A percentile compares a stretch with the other conserved stretches of the same genome.
These are phyloP conservation scores for Phrynocephalus forsythii DNA, from an alignment of 2,797 vertebrate species.

Conservation along the genomic window DNA sequence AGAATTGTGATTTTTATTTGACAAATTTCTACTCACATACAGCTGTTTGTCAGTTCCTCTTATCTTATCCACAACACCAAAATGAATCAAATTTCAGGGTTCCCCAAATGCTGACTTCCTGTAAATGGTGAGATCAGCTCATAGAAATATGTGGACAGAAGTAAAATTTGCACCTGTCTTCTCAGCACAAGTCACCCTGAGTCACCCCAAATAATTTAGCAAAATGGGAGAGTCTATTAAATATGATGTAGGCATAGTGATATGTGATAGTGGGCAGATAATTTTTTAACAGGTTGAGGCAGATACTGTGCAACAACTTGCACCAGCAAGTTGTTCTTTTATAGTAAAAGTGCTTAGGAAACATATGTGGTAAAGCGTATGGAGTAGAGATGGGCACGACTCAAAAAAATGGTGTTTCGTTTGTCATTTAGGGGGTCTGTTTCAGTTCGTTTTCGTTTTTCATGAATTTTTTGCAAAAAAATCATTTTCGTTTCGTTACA, in stretches of 20 bases:
- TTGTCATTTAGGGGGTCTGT: too few species aligned
- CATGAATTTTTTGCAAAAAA: too few species aligned
- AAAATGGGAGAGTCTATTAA: background rate
- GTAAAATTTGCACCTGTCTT: too few species aligned
- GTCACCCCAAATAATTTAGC: background rate
- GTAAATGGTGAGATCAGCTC: background rate
- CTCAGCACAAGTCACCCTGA: background rate
- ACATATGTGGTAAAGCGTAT: too few species aligned
- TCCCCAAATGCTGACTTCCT: background rate
- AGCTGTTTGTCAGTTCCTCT: background rate
- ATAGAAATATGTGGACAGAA: background rate
- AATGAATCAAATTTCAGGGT: background rate
- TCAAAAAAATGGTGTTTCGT: too few species aligned
- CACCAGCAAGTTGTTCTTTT: background rate
- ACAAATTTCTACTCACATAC: background rate
- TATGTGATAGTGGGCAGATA: background rate
- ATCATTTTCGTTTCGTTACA: too few species aligned
- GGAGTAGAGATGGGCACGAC: too few species aligned
- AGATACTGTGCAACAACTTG: background rate
- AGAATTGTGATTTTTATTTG: conserved; percentile 12
- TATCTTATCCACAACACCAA: background rate
- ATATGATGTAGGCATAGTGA: background rate
- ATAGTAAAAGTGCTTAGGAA: background rate
- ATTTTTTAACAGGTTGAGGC: background rate
- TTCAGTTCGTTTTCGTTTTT: too few species aligned